Evolutionary conservation across 2,113 vertebrate genomes (phyloP), one percentile per base, ranked within the genome.

Genomic region (Orycteropus afer): DNA sequence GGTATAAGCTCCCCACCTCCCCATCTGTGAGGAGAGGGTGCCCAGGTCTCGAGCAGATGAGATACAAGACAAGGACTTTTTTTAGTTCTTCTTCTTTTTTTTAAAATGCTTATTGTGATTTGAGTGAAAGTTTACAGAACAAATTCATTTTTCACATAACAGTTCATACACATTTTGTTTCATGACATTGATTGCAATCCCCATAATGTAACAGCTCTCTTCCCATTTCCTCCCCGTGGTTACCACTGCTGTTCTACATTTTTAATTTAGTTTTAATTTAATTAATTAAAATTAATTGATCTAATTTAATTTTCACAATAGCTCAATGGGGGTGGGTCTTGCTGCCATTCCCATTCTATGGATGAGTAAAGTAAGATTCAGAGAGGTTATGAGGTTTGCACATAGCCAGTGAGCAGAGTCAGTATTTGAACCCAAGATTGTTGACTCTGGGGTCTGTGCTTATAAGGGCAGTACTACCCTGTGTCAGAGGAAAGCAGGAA

Each of bases 1-100:
- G 67, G 20, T 92, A n/a, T 0, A 0, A 3, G 22, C 67, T 40
- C 32, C 47, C n/a, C 3, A 0, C 22, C 53, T 53, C 34, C 17
- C 34, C 18, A 5, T 69, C 65, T 69, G 27, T 69, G 11, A 22
- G 49, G 57, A 87, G 42, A 23, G 9, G 29, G 42, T 18, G 37
- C 7, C 40, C 34, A 2, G 49, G 49, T 34, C 73, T 69, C 71
- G 61, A 20, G 89, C 79, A 69, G 40, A 53, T 0, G 11, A 91
- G 94, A 95, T 89, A 95, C 12, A 80, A 42, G 49, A n/a, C 7
- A 4, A 18, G 53, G 32, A 22, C 37, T 77, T 61, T 61, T 51
- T 53, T 22, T 1, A 7, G 17, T 71, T 71, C 63, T 67, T 22
- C 37, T 34, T 23, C 32, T 55, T 25, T 25, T 32, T 84, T 57